A percentile compares a stretch with the other conserved stretches of the same genome.
These are phyloP conservation scores for Diprion similis DNA, from an alignment of 1,140 invertebrate species.

Conservation along the genomic window DNA sequence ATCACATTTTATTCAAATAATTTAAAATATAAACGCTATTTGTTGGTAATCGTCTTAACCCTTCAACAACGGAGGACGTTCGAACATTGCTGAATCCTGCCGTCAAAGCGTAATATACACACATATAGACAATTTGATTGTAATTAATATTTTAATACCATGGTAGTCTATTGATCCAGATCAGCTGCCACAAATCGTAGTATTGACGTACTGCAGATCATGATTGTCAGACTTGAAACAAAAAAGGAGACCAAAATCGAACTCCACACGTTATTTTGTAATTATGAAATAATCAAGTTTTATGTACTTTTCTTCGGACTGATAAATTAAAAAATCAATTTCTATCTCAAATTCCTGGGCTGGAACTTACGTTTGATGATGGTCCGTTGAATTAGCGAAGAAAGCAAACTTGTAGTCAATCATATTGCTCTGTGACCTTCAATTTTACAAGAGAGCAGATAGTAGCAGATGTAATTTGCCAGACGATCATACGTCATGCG, in stretches of 20 bases:
- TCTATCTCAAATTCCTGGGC: no score
- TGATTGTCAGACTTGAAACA: no score
- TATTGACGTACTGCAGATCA: no score
- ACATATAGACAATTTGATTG: not conserved
- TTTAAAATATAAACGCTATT: constrained; percentile 35
- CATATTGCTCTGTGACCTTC: not conserved
- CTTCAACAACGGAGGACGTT: constrained; percentile 1
- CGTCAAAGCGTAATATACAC: not conserved
- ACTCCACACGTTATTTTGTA: no score
- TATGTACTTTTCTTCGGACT: no score
- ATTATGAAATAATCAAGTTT: no score
- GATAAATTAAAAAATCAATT: no score
- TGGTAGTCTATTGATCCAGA: no score
- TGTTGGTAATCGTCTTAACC: constrained; percentile 26
- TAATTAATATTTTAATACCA: not conserved
- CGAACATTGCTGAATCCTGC: not conserved
- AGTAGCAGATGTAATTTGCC: not conserved
- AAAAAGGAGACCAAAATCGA: no score
- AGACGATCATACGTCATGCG: not conserved
- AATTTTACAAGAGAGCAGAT: not conserved
- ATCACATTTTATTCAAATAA: constrained; percentile 28
- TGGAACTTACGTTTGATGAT: not conserved
- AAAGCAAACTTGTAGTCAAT: not conserved
- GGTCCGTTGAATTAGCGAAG: not conserved
- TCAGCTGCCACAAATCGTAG: no score